Percentiles rank a stretch among this genome's conserved stretches.
Conservation (phyloP, 2,797 vertebrate genomes). For the Falco rusticolus region DNA sequence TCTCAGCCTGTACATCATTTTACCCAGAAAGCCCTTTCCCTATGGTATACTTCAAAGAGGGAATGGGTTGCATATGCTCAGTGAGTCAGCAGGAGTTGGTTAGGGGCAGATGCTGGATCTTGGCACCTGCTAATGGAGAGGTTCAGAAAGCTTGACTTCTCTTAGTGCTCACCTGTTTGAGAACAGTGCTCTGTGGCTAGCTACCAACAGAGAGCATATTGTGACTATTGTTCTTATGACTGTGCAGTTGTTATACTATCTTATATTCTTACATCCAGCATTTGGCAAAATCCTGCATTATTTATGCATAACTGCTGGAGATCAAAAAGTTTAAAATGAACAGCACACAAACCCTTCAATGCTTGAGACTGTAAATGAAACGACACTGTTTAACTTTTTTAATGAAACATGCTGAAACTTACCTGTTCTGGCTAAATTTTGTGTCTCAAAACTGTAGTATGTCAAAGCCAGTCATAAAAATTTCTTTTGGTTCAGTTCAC, state of each 20-base stretch:
- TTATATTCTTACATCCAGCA: neutral
- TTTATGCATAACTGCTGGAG: neutral
- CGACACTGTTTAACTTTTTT: neutral
- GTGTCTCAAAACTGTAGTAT: neutral
- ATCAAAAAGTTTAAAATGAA: neutral
- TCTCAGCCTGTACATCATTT: neutral
- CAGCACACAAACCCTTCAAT: neutral
- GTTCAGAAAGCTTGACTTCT: neutral
- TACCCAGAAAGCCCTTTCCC: neutral
- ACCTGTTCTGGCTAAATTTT: neutral
- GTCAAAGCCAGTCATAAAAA: neutral
- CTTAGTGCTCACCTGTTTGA: neutral
- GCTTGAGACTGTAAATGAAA: neutral
- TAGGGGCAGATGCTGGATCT: accelerated
- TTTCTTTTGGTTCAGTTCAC: neutral
- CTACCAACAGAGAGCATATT: neutral
- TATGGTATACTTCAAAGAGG: neutral
- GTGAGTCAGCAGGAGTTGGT: neutral
- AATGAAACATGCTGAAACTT: neutral
- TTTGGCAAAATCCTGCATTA: neutral
- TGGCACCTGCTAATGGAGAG: neutral
- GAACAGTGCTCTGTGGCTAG: neutral
- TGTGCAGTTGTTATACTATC: neutral
- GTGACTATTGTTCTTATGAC: neutral
- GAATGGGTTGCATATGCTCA: neutral